Conservation (phyloP, 2,113 vertebrate genomes). For the Irena cyanogastra region DNA sequence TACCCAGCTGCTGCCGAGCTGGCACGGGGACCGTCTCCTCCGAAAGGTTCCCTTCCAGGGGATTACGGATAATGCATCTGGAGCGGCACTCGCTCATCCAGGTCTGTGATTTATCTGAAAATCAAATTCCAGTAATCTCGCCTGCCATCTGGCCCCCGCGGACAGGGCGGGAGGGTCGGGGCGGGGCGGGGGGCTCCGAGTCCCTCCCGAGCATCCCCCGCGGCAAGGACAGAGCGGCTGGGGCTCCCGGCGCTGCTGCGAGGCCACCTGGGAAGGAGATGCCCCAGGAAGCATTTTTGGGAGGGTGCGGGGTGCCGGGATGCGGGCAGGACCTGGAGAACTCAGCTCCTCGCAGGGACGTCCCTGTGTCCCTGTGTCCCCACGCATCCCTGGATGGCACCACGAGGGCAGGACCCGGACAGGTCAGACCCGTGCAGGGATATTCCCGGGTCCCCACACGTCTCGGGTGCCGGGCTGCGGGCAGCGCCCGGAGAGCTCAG, state of each 20-base stretch:
- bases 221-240: background rate
- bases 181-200: background rate
- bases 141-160: conserved; percentile 67
- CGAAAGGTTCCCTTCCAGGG: conserved; percentile 55
- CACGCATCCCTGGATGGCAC: background rate
- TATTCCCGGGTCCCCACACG: background rate
- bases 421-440: background rate
- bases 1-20: conserved; percentile 35
- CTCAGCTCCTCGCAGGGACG: background rate
- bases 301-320: background rate
- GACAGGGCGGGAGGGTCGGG: background rate
- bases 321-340: rapidly evolving
- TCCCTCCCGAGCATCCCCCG: background rate
- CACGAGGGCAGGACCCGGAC: rapidly evolving
- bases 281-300: background rate
- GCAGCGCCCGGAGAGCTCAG: background rate
- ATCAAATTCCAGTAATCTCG: conserved; percentile 66
- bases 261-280: background rate
- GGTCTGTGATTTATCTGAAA: conserved; percentile 63
- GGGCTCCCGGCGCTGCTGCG: rapidly evolving
- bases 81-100: conserved; percentile 46
- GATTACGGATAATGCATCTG: conserved; percentile 62
- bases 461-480: rapidly evolving
- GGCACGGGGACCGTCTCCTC: background rate
- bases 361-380: background rate